Conservation (phyloP, 2,888 invertebrate genomes). For the Caenorhabditis sp. region DNA sequence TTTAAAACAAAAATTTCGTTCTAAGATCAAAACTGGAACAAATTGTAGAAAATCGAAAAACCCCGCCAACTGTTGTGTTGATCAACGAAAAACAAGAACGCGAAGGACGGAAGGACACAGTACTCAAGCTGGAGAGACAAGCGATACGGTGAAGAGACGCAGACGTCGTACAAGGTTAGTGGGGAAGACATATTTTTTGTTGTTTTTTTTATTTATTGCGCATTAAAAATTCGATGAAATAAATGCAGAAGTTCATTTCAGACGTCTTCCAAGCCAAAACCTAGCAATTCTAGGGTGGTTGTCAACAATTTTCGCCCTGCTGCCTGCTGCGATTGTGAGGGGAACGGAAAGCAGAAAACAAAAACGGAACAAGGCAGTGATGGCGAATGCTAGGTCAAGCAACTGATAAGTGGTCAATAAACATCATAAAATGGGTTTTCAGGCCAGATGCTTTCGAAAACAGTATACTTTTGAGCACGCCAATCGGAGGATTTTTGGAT, state of each 20-base stretch:
- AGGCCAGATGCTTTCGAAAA: slow-evolving; percentile 10
- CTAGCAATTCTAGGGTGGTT: too few relatives aligned
- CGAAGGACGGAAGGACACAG: not conserved
- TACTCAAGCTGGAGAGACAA: not conserved
- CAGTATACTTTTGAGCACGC: slow-evolving; percentile 9
- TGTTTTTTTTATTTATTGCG: not conserved
- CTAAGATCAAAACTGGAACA: not conserved
- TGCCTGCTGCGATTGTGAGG: not conserved
- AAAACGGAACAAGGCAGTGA: slow-evolving; percentile 15
- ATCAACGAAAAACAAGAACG: slow-evolving; percentile 1
- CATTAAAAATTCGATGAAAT: too few relatives aligned
- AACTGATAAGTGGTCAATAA: slow-evolving; percentile 17
- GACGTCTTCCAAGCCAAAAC: too few relatives aligned
- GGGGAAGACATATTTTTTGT: not conserved
- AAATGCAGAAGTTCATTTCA: too few relatives aligned
- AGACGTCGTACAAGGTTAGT: not conserved
- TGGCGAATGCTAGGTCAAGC: slow-evolving; percentile 31
- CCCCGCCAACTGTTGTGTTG: too few relatives aligned
- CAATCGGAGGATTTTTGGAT: not conserved
- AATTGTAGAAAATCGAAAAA: not conserved
- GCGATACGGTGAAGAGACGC: not conserved
- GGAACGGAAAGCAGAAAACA: slow-evolving; percentile 15
- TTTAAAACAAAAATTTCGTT: not conserved
- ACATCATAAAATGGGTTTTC: slow-evolving; percentile 8
- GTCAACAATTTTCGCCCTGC: not conserved